A percentile compares a stretch with the other conserved stretches of the same genome.
phyloP scores from a whole-genome alignment of 2,888 invertebrate genomes.

The Lingula anatina region DNA sequence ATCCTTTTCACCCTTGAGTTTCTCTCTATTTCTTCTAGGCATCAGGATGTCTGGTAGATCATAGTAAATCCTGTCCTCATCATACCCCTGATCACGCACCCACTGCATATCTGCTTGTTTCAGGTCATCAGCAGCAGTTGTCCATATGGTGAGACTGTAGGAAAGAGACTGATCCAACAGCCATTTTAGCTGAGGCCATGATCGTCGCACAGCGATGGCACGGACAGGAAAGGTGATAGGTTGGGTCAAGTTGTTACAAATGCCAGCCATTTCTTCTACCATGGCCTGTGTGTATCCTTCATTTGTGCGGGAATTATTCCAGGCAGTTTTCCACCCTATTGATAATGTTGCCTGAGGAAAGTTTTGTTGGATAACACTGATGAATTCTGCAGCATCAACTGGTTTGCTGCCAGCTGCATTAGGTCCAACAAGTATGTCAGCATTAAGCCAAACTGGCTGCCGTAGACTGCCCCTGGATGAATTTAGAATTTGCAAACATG shows the following conservation, averaged over 20 bases:
- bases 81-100: too few relatives aligned
- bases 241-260: conserved; percentile 57
- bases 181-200: conserved; percentile 60
- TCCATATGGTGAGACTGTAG: conserved; percentile 66
- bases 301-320: conserved; percentile 55
- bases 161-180: conserved; percentile 59
- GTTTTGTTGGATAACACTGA: conserved; percentile 57
- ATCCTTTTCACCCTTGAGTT: too few relatives aligned
- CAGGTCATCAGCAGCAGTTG: conserved; percentile 61
- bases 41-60: conserved; percentile 63
- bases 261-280: conserved; percentile 54
- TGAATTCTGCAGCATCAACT: conserved; percentile 64
- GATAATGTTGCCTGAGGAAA: conserved; percentile 68
- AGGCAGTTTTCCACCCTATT: conserved; percentile 80
- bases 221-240: conserved; percentile 76
- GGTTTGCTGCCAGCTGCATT: conserved; percentile 57
- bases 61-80: too few relatives aligned
- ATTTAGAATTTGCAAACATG: conserved; percentile 35
- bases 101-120: conserved; percentile 63
- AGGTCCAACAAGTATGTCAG: conserved; percentile 78
- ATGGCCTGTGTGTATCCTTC: conserved; percentile 56
- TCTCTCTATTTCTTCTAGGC: too few relatives aligned
- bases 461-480: conserved; percentile 10
- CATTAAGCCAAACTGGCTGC: conserved; percentile 77
- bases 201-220: conserved; percentile 66